Evolutionary conservation across 2,797 vertebrate genomes (phyloP).

Genomic region (Paramormyrops hopkinsi): DNA sequence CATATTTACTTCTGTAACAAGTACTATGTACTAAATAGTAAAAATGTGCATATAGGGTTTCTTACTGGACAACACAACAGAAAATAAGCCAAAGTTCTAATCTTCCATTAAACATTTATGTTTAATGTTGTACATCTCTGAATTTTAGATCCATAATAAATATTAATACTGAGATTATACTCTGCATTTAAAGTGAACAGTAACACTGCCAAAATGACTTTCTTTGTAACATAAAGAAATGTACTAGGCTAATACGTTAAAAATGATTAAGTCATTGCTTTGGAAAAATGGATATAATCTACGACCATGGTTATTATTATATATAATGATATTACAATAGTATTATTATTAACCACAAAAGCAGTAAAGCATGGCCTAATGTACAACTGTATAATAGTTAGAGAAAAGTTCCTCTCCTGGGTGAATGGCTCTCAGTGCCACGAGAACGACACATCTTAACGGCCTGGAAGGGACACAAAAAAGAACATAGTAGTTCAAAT

Average conservation of each 20-base stretch:
- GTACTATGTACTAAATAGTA: neutral
- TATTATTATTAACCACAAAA: neutral
- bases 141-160: neutral
- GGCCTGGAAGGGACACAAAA: conserved; percentile 52
- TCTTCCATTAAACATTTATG: neutral
- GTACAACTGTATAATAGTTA: conserved; percentile 88
- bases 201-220: neutral
- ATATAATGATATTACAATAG: neutral
- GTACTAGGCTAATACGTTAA: neutral
- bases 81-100: neutral
- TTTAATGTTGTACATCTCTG: neutral
- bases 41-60: neutral
- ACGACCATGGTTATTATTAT: neutral
- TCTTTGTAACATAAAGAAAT: neutral
- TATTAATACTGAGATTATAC: neutral
- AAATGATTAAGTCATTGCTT: neutral
- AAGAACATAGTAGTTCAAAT: neutral
- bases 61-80: neutral
- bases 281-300: neutral
- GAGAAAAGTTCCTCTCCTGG: conserved; percentile 87
- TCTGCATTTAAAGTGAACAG: neutral
- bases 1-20: neutral
- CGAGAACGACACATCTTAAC: conserved; percentile 78
- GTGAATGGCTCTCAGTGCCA: conserved; percentile 74
- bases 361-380: conserved; percentile 38